Conservation (phyloP, 2,113 vertebrate genomes). For the Bagarius yarrelli region DNA sequence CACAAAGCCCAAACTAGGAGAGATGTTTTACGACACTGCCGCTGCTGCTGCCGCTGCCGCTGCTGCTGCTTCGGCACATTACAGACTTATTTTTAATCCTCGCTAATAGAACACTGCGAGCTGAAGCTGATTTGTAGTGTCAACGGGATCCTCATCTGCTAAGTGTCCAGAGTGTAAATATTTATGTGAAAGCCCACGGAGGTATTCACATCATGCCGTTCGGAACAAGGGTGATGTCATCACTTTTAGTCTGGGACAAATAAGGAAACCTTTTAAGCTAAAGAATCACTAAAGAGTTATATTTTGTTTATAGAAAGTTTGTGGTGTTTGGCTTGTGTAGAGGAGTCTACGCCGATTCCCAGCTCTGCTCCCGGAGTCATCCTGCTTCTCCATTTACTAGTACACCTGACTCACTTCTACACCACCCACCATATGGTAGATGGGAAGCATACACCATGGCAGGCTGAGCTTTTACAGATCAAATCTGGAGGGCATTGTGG, state of each 20-base stretch:
- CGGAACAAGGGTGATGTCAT: slow-evolving; percentile 21
- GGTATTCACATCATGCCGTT: neutral
- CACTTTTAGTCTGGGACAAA: slow-evolving; percentile 15
- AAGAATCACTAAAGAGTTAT: slow-evolving; percentile 7
- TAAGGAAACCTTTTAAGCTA: slow-evolving; percentile 20
- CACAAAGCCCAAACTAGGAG: slow-evolving; percentile 32
- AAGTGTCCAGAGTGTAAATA: slow-evolving; percentile 17
- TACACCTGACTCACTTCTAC: neutral
- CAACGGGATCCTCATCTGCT: neutral
- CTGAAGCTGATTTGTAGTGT: slow-evolving; percentile 10
- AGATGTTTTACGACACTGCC: neutral
- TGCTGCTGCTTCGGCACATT: neutral
- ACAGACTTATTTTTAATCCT: neutral
- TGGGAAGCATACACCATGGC: neutral
- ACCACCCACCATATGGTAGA: neutral
- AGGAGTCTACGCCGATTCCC: neutral
- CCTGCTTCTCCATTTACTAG: neutral
- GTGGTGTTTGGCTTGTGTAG: neutral
- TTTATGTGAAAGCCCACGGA: slow-evolving; percentile 19
- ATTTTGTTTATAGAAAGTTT: slow-evolving; percentile 10
- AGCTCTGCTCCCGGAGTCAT: neutral
- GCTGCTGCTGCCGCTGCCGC: neutral
- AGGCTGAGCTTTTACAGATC: neutral
- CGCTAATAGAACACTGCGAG: slow-evolving; percentile 7
- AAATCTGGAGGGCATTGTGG: neutral